Base-by-base conservation (phyloP, 2,888 invertebrate species). In the Apotomis capreana region DNA sequence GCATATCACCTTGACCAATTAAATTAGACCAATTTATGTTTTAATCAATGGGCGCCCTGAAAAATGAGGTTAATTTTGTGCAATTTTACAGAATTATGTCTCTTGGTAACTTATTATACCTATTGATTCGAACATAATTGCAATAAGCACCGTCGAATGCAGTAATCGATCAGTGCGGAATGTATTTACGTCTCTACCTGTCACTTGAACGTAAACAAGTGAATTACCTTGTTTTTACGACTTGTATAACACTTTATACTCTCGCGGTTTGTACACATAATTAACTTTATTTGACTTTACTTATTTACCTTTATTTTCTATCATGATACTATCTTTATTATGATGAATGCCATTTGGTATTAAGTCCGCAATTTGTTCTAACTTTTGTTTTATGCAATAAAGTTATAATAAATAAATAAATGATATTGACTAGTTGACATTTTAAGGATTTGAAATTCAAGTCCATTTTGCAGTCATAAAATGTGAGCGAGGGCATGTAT, bases 1-100 rank as follows among this genome's bases (percentile, higher is more conserved):
- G 13, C 67, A 65, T 61, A 13, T 70, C n/a, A 60, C 67, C 70
- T 67, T 70, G 67, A 70, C 70, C 54, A 49, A 61, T 54, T 46
- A 49, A 70, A 61, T 67, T 57, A 67, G 44, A 61, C 51, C 55
- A 15, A 70, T 26, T 9, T 55, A 64, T 36, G 46, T 51, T 49
- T 67, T 60, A 67, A 70, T 61, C 51, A 51, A 57, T 26, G 8
- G 46, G 36, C 46, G 5, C 36, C 40, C 15, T 46, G 9, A 49
- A 70, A 61, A 67, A 67, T 67, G 60, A 67, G 70, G 70, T 67
- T 61, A 61, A 70, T n/a, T 61, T 70, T 9, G 46, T 40, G 55
- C 65, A 12, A 60, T 61, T 67, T 54, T n/a, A 15, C 46, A 61
- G 55, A 65, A 60, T 46, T 52, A 65, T 65, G 54, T 13, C 26